A percentile compares a stretch with the other conserved stretches of the same genome.
phyloP scores from a whole-genome alignment of 1,140 invertebrate genomes.

The Caenorhabditis brenneri region DNA sequence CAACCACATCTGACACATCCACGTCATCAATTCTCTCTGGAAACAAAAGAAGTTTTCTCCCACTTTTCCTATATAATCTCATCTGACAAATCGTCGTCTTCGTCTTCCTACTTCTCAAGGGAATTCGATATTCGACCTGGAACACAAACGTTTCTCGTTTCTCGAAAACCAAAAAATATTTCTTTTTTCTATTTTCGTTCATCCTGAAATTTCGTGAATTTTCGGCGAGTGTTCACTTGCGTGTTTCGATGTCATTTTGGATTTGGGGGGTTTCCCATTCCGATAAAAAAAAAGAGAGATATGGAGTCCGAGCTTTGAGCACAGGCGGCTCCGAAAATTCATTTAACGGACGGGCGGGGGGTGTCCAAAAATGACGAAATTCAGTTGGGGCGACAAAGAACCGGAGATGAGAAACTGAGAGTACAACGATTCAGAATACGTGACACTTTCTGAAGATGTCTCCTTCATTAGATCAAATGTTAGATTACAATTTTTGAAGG shows the following conservation, averaged over 20 bases:
- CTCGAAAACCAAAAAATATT: neutral
- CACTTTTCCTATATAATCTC: conserved; percentile 13
- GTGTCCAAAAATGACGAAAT: conserved; percentile 31
- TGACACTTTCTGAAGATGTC: neutral
- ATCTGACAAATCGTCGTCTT: conserved; percentile 7
- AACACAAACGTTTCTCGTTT: neutral
- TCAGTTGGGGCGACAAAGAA: neutral
- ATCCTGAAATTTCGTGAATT: neutral
- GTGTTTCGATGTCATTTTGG: neutral
- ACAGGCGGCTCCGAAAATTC: conserved; percentile 17
- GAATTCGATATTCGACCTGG: conserved; percentile 20
- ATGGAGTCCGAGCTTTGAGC: neutral
- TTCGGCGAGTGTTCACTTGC: neutral
- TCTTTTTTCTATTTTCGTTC: neutral
- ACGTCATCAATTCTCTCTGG: neutral
- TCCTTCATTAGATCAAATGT: no score
- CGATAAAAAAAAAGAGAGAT: neutral
- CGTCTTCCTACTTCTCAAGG: neutral
- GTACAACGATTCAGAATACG: conserved; percentile 1
- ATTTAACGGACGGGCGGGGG: neutral
- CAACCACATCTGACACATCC: neutral
- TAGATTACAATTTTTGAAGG: neutral
- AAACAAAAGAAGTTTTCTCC: conserved; percentile 5
- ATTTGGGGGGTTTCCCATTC: neutral
- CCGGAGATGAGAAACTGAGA: conserved; percentile 13